Percentiles rank a stretch among this genome's conserved stretches.
phyloP scores from a whole-genome alignment of 2,113 vertebrate species.

The Cynocephalus volans region DNA sequence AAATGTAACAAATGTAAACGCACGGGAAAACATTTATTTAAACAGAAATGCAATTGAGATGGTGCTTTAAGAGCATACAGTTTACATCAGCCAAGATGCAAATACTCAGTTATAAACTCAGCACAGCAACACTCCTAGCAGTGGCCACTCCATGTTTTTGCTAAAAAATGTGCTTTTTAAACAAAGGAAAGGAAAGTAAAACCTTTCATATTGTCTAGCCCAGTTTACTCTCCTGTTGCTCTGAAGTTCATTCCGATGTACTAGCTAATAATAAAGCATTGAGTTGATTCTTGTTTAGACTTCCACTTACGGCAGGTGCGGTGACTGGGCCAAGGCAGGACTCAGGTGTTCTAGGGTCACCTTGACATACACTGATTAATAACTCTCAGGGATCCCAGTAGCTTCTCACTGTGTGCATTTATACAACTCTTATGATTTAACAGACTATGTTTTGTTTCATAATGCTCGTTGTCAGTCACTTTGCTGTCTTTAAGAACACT shows the following conservation, averaged over 20 bases:
- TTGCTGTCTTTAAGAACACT: neutral
- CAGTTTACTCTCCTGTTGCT: neutral
- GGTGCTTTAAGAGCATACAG: neutral
- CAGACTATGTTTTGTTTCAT: neutral
- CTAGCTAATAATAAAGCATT: too few relatives aligned
- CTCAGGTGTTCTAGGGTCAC: accelerated
- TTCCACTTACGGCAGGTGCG: too few relatives aligned
- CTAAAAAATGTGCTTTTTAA: neutral
- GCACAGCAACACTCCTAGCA: neutral
- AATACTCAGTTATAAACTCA: neutral
- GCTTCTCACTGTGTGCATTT: neutral
- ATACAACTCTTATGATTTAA: too few relatives aligned
- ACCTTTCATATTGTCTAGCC: too few relatives aligned
- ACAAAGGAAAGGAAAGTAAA: neutral
- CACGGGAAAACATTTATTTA: neutral
- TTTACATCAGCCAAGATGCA: neutral
- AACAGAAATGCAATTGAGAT: neutral
- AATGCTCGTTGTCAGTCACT: neutral
- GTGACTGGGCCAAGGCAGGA: too few relatives aligned
- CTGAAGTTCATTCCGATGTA: accelerated
- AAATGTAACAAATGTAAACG: neutral
- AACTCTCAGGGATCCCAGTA: neutral
- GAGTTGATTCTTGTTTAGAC: too few relatives aligned
- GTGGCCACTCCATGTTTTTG: too few relatives aligned
- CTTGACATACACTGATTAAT: too few relatives aligned